A percentile compares a stretch with the other conserved stretches of the same genome.
phyloP scores from a whole-genome alignment of 2,888 invertebrate genomes.

The Meloe dianella region DNA sequence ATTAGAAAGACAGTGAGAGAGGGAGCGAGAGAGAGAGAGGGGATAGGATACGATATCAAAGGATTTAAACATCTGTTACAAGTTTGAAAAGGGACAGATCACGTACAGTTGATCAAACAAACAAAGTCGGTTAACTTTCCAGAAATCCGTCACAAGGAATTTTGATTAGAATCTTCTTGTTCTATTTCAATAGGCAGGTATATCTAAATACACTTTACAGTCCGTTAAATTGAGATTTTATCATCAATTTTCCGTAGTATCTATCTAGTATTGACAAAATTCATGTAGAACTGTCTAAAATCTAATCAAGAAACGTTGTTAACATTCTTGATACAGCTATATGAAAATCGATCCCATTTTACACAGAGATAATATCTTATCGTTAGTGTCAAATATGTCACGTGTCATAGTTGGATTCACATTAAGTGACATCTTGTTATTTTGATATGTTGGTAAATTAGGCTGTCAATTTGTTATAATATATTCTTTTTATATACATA shows the following conservation, averaged over 20 bases:
- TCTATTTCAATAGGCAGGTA: too few relatives aligned
- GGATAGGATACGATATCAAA: not conserved
- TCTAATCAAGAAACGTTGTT: too few relatives aligned
- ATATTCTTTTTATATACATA: too few relatives aligned
- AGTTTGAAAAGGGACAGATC: constrained; percentile 6
- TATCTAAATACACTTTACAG: not conserved
- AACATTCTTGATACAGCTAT: too few relatives aligned
- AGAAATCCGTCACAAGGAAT: not conserved
- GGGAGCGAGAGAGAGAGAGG: not conserved
- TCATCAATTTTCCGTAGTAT: not conserved
- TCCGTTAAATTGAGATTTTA: constrained; percentile 1
- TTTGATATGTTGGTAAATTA: not conserved
- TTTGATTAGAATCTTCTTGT: not conserved
- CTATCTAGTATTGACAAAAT: not conserved
- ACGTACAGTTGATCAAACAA: not conserved
- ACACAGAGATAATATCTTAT: too few relatives aligned
- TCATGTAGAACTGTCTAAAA: not conserved
- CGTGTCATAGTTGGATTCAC: not conserved
- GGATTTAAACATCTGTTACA: not conserved
- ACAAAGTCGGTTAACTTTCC: not conserved
- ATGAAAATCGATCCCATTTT: too few relatives aligned
- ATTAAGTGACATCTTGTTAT: constrained; percentile 1
- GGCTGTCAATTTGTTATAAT: not conserved
- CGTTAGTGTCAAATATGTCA: not conserved
- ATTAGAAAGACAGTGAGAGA: not conserved